Evolutionary conservation across 2,888 invertebrate species (phyloP).

Genomic region (Diarsia brunnea): DNA sequence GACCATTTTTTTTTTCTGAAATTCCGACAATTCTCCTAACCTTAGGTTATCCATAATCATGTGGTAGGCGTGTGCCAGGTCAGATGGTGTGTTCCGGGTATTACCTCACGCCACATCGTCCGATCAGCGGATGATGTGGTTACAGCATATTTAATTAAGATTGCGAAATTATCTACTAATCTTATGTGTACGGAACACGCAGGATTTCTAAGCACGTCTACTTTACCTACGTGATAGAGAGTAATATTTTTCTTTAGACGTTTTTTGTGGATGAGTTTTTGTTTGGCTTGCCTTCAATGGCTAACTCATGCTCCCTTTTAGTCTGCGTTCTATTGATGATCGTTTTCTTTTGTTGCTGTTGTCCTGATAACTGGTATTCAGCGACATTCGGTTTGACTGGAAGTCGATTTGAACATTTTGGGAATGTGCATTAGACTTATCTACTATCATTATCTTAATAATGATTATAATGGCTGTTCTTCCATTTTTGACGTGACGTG

Average conservation of each 20-base stretch:
- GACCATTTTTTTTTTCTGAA: constrained; percentile 19
- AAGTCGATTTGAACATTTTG: background rate
- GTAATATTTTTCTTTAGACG: background rate
- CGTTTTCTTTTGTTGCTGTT: background rate
- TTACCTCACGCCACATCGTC: background rate
- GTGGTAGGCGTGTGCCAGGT: background rate
- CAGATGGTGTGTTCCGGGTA: constrained; percentile 4
- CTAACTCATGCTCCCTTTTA: background rate
- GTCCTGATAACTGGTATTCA: background rate
- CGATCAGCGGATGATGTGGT: background rate
- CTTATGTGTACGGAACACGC: background rate
- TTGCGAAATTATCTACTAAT: background rate
- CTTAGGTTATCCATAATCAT: constrained; percentile 28
- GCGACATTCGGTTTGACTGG: background rate
- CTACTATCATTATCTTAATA: too few species aligned
- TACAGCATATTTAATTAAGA: background rate
- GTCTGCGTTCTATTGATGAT: background rate
- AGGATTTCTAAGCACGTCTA: background rate
- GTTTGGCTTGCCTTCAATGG: background rate
- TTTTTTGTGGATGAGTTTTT: background rate
- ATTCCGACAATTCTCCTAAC: background rate
- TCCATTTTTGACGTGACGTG: background rate
- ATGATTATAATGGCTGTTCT: background rate
- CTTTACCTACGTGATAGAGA: background rate
- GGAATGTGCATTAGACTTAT: background rate